Conservation (phyloP, 2,888 invertebrate genomes). For the Craniophora ligustri region DNA sequence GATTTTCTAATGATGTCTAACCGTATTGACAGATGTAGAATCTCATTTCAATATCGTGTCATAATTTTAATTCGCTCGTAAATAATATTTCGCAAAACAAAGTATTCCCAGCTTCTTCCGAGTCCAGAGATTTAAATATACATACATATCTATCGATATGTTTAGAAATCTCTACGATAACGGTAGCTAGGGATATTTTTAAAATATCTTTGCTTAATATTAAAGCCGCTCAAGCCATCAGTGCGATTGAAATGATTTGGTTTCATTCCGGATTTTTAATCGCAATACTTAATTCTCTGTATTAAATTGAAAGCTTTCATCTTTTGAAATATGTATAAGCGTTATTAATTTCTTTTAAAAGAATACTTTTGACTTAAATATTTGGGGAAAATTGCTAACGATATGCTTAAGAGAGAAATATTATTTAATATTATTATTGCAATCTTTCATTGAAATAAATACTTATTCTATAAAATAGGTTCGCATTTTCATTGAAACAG, state of each 20-base stretch:
- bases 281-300: neutral
- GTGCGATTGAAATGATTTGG: slow-evolving; percentile 3
- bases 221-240: slow-evolving; percentile 8
- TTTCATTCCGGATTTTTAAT: neutral
- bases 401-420: neutral
- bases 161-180: slow-evolving; percentile 28
- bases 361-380: neutral
- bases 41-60: too few relatives aligned
- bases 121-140: slow-evolving; percentile 24
- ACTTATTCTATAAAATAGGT: too few relatives aligned
- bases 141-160: too few relatives aligned
- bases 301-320: neutral
- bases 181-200: slow-evolving; percentile 22
- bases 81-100: too few relatives aligned
- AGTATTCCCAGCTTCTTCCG: slow-evolving; percentile 25
- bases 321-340: neutral
- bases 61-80: too few relatives aligned
- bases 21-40: too few relatives aligned
- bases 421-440: neutral
- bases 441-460: too few relatives aligned
- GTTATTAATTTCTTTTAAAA: neutral
- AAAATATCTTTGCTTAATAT: slow-evolving; percentile 27
- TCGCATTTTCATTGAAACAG: too few relatives aligned
- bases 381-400: neutral
- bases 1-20: too few relatives aligned